Base-by-base conservation (phyloP, 2,888 invertebrate species). In the Scelioninae gen. 2 region DNA sequence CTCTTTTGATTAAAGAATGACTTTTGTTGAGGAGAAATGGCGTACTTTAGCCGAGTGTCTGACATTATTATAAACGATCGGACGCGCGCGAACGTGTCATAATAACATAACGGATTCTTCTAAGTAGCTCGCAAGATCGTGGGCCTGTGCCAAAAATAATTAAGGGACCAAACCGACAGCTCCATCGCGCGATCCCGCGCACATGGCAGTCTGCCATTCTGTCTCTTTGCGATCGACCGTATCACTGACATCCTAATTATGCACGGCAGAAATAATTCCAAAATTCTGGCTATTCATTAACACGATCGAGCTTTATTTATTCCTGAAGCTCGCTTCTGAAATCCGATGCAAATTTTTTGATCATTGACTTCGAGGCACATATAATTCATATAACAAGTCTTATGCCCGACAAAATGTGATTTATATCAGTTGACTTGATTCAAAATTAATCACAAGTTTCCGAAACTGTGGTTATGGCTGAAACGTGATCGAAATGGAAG, bases 121-220 rank as follows among this genome's bases (percentile, higher is more conserved):
- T 55, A 55, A 70, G 58, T 45, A 53, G 57, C 15, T 28, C 2
- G 52, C 31, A 39, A 60, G 50, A 45, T 16, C 15, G 65, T 37
- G 6, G 43, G 7, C 22, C 13, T 35, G 41, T 63, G 70, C 74
- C 69, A 75, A 69, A 75, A 75, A 75, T 75, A 75, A 72, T 75
- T 69, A 64, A 69, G 37, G 22, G 53, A 22, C 50, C 22, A 10
- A 58, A 37, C 45, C 48, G 41, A 70, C 43, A 50, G 45, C 37
- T 63, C 46, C 39, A 52, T 41, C 52, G 58, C 48, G 35, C 22
- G 50, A 50, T 71, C 65, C 41, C 73, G 41, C 58, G 61, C 46
- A 70, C 55, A 53, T 76, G 77, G 77, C 77, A 78, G 68, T 6
- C 57, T 77, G 78, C 78, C 78, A 77, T 76, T 73, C 63, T 57